phyloP scores from a whole-genome alignment of 2,888 invertebrate species.

The Yponomeuta evonymella region DNA sequence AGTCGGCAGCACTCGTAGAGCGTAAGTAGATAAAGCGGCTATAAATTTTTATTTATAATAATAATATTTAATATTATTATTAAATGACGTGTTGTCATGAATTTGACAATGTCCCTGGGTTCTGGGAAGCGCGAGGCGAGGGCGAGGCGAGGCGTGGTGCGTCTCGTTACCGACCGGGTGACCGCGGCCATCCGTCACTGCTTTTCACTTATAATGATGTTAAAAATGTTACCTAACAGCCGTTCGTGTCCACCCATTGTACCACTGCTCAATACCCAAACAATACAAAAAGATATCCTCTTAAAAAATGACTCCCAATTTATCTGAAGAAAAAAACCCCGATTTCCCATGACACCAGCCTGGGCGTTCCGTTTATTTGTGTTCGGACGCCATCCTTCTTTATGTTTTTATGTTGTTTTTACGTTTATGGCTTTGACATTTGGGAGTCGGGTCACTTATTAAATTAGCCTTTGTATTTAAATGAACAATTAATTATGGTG shows the following conservation, averaged over 20 bases:
- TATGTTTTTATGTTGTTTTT: constrained; percentile 59
- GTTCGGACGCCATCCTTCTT: constrained; percentile 60
- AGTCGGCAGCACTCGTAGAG: background rate
- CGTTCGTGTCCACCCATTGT: constrained; percentile 73
- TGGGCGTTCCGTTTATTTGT: constrained; percentile 51
- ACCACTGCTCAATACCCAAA: constrained; percentile 56
- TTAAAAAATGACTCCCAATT: constrained; percentile 73
- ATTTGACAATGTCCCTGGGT: constrained; percentile 11
- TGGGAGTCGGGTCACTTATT: constrained; percentile 70
- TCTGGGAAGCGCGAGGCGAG: constrained; percentile 8
- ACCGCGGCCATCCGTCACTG: constrained; percentile 55
- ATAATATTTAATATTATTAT: background rate
- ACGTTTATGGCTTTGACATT: constrained; percentile 69
- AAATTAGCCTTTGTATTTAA: constrained; percentile 76
- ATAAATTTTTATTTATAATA: background rate
- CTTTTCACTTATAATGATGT: constrained; percentile 75
- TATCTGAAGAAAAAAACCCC: constrained; percentile 66
- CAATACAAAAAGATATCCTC: constrained; percentile 44
- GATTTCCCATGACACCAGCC: constrained; percentile 67
- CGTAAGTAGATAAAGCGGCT: constrained; percentile 1
- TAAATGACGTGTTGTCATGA: constrained; percentile 6
- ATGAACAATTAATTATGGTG: constrained; percentile 68
- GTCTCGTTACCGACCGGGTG: constrained; percentile 9
- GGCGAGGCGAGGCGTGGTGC: background rate
- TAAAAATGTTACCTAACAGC: constrained; percentile 72